Evolutionary conservation across 2,113 vertebrate species (phyloP).

Genomic region (Platycercus adscitus): DNA sequence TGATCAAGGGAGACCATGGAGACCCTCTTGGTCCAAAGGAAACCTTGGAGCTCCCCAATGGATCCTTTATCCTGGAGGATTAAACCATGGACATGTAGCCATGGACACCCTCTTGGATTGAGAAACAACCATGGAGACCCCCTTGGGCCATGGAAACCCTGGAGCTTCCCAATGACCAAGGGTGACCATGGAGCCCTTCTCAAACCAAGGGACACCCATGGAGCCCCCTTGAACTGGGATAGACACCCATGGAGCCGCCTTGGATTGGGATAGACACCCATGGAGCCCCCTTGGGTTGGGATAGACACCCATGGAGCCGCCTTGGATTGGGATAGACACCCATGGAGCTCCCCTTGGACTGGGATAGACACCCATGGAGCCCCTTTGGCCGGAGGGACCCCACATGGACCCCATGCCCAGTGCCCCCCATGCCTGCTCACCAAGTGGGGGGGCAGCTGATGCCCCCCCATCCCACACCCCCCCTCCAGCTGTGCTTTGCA

Average conservation of each 20-base stretch:
- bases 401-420: background rate
- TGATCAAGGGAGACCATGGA: too few species aligned
- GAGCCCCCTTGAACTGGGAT: background rate
- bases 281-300: too few species aligned
- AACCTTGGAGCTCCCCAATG: background rate
- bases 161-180: background rate
- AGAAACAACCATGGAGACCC: background rate
- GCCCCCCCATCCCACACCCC: rapidly evolving
- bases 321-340: too few species aligned
- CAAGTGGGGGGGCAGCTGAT: background rate
- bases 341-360: too few species aligned
- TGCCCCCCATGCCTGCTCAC: background rate
- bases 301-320: background rate
- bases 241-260: too few species aligned
- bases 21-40: too few species aligned
- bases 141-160: background rate
- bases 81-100: too few species aligned
- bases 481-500: background rate
- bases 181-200: background rate
- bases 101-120: background rate
- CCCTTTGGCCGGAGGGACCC: background rate
- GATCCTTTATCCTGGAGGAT: too few species aligned
- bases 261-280: too few species aligned
- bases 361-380: background rate
- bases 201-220: too few species aligned